Conservation (phyloP, 2,888 invertebrate species). For the Latrodectus hesperus region DNA sequence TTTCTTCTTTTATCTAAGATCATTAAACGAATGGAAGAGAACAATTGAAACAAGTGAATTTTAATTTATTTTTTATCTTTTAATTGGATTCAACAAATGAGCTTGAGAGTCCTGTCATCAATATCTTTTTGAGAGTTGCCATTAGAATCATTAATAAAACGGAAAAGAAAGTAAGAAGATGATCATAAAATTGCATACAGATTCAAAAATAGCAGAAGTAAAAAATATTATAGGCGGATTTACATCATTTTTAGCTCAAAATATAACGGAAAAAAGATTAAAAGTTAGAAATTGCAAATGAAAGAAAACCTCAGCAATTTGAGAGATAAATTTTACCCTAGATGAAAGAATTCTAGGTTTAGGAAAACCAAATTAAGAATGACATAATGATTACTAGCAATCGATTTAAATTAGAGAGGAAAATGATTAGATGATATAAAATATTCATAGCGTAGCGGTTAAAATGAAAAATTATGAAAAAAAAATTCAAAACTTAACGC, state of each 20-base stretch:
- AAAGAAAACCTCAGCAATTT: conserved; percentile 23
- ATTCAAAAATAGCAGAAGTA: conserved; percentile 9
- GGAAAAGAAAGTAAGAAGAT: conserved; percentile 13
- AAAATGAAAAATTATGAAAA: not conserved
- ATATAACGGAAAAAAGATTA: conserved; percentile 15
- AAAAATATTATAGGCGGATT: conserved; percentile 17
- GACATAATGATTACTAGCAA: conserved; percentile 40
- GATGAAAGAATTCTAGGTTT: not conserved
- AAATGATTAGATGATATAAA: conserved; percentile 32
- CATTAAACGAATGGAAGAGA: conserved; percentile 25
- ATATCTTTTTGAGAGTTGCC: conserved; percentile 43
- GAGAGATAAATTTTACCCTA: conserved; percentile 18
- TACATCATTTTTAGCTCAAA: conserved; percentile 3
- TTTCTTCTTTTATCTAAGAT: conserved; percentile 9
- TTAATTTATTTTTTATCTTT: conserved; percentile 40
- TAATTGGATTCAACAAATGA: conserved; percentile 44
- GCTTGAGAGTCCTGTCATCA: conserved; percentile 15
- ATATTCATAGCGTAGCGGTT: conserved; percentile 21
- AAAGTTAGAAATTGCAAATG: not conserved
- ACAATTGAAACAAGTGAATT: conserved; percentile 34
- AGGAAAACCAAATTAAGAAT: conserved; percentile 28
- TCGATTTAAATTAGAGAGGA: conserved; percentile 40
- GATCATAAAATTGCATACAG: conserved; percentile 27
- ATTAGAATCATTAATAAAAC: conserved; percentile 56
- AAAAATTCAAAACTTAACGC: conserved; percentile 5